These are phyloP conservation scores for Sylvia borin DNA, from an alignment of 2,797 vertebrate genomes.

Conservation along the genomic window DNA sequence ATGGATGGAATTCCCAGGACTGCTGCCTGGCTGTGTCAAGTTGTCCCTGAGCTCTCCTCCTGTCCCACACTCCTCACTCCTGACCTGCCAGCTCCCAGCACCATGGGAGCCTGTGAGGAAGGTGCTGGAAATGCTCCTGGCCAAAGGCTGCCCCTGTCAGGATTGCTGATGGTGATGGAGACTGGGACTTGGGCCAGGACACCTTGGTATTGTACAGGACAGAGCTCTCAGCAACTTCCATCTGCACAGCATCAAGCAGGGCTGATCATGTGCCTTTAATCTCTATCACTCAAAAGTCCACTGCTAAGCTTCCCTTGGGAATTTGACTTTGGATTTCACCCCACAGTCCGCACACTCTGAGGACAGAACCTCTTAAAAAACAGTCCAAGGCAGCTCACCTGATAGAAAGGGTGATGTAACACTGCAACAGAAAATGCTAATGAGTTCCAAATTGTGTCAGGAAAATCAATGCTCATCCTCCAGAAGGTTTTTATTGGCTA, in stretches of 20 bases:
- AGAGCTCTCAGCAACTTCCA: background rate
- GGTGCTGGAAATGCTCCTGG: fast-evolving
- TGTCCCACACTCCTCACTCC: background rate
- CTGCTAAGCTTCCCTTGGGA: background rate
- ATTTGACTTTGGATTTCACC: background rate
- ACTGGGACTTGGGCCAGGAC: background rate
- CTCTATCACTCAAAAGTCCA: too few species aligned
- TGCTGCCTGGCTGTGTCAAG: background rate
- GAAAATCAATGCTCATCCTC: constrained; percentile 1
- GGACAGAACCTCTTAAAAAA: background rate
- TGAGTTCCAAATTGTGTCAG: background rate
- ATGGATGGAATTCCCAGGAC: background rate
- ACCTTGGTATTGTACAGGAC: too few species aligned
- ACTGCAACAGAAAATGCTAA: constrained; percentile 23
- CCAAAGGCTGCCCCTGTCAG: background rate
- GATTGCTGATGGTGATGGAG: background rate
- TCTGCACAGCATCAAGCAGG: background rate
- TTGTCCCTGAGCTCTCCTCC: background rate
- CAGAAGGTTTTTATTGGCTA: background rate
- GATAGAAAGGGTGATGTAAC: background rate
- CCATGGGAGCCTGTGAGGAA: fast-evolving
- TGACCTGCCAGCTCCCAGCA: fast-evolving
- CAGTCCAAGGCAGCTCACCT: background rate
- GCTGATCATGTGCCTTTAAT: background rate
- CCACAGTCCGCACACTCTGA: background rate